phyloP scores from a whole-genome alignment of 2,113 vertebrate species.

The Fregetta grallaria region DNA sequence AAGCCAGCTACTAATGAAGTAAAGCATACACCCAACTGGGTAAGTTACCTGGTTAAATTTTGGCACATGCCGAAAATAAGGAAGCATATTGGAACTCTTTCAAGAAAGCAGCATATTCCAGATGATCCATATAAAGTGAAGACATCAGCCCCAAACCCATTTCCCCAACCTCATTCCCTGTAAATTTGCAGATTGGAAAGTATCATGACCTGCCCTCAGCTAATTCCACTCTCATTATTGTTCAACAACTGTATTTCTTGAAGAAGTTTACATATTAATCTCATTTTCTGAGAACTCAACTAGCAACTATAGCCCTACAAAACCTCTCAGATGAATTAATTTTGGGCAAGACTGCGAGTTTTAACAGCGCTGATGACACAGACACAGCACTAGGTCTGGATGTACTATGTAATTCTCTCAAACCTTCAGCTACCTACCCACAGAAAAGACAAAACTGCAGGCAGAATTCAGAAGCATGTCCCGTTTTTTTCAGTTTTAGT shows the following conservation, averaged over 20 bases:
- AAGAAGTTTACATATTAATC: rapidly evolving
- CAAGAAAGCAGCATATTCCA: not conserved
- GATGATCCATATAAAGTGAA: not conserved
- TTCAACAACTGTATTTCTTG: not conserved
- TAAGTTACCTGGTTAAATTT: rapidly evolving
- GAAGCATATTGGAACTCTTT: not conserved
- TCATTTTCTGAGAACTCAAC: not conserved
- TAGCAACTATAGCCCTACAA: too few species aligned
- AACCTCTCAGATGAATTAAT: not conserved
- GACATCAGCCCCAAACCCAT: not conserved
- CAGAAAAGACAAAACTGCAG: not conserved
- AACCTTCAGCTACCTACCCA: not conserved
- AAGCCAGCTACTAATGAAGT: not conserved
- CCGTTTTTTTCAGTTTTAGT: rapidly evolving
- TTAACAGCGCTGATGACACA: rapidly evolving
- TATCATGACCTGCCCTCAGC: not conserved
- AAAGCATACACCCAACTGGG: rapidly evolving
- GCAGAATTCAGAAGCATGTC: not conserved
- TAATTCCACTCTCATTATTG: too few species aligned
- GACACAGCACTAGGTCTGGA: rapidly evolving
- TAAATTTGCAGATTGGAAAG: not conserved
- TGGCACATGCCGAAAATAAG: not conserved
- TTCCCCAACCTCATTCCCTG: not conserved
- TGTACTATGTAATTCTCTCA: rapidly evolving
- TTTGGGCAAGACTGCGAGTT: not conserved